Evolutionary conservation across 1,140 invertebrate species (phyloP), one percentile per base, ranked within the genome.

Genomic region (Pararge aegeria): DNA sequence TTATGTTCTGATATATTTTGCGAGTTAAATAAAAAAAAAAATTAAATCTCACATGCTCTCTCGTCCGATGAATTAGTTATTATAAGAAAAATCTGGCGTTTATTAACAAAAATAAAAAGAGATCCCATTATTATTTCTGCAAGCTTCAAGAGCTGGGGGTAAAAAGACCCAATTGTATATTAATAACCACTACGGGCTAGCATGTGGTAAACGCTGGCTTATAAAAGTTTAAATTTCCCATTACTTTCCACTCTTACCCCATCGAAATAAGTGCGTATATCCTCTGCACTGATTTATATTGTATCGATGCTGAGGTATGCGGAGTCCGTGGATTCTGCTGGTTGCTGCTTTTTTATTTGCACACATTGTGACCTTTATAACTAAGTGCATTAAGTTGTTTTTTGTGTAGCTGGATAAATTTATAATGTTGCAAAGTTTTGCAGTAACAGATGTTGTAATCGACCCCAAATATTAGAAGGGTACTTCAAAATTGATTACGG

Each of bases 401-500:
- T 27, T 64, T 7, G 34, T 19, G n/a, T 55, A 30, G 13, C 12
- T 29, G 15, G 54, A n/a, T 18, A 15, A 15, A 16, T 13, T 48
- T 40, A 40, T 53, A 64, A 56, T 13, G 30, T 60, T 60, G 60
- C 55, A 10, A 53, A 55, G 27, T 55, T 64, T 55, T 57, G 66
- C 61, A 66, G 72, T 69, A 75, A 72, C 73, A 75, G 70, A 75
- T 75, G 73, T 72, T 66, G 67, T 73, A 75, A 75, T 75, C 73
- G 70, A 73, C 70, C 73, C 65, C 65, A 75, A 75, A 75, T 73
- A 75, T 73, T 75, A 69, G 70, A 70, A 74, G 80, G 80, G 81
- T 73, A 80, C 82, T 84, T 62, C 68, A 78, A 58, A 83, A 83
- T 79, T 83, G 80, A 85, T 87, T 87, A 84, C 68, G 71, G 68